Evolutionary conservation across 23 tunicate species (phyloP).

Genomic region (Styela clava): DNA sequence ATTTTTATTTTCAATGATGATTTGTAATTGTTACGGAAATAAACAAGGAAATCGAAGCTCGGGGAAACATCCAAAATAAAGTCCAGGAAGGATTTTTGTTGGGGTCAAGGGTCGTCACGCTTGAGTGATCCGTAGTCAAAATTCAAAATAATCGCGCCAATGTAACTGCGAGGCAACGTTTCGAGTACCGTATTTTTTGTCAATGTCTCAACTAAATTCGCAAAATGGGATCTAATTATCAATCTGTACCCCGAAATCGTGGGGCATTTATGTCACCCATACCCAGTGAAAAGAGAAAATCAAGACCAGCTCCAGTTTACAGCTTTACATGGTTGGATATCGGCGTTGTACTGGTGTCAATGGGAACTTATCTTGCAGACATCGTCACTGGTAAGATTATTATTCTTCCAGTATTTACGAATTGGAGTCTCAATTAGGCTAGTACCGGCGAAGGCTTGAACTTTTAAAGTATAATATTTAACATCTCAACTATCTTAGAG

Average conservation of each 20-base stretch:
- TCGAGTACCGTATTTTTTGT: too few species aligned
- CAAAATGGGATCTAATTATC: neutral
- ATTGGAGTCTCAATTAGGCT: neutral
- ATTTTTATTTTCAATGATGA: too few species aligned
- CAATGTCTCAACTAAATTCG: neutral
- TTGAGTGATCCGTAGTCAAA: neutral
- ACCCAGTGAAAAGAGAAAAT: conserved; percentile 18
- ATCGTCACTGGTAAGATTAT: conserved; percentile 82
- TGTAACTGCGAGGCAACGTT: too few species aligned
- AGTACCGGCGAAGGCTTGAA: too few species aligned
- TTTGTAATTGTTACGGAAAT: too few species aligned
- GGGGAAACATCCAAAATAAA: too few species aligned
- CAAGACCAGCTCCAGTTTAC: conserved; percentile 45
- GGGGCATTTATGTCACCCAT: conserved; percentile 11
- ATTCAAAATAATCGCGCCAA: neutral
- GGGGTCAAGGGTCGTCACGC: too few species aligned
- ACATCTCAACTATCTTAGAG: too few species aligned
- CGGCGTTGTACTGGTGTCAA: conserved; percentile 58
- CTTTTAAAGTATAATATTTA: too few species aligned
- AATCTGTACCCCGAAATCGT: conserved; percentile 1
- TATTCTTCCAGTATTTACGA: neutral
- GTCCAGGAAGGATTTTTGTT: too few species aligned
- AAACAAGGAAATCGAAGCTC: too few species aligned
- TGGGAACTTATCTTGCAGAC: conserved; percentile 84
- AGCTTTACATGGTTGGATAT: conserved; percentile 78